Percentiles rank a stretch among this genome's conserved stretches.
These are phyloP conservation scores for Nebria ingens DNA, from an alignment of 1,140 invertebrate species.

Conservation along the genomic window DNA sequence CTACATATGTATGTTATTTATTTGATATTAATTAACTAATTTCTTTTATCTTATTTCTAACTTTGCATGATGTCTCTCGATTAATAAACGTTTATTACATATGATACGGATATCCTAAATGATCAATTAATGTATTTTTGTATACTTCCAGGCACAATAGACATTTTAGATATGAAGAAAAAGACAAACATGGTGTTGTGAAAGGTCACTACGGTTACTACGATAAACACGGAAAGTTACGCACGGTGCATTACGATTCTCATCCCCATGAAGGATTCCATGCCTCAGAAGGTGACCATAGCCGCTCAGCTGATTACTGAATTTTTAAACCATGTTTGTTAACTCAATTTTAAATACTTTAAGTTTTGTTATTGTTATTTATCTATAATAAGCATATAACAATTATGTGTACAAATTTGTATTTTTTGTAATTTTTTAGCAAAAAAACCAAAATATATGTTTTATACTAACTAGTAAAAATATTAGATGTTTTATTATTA, in stretches of 20 bases:
- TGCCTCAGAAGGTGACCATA: constrained; percentile 23
- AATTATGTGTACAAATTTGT: background rate
- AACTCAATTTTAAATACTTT: background rate
- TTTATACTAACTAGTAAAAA: background rate
- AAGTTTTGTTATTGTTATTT: background rate
- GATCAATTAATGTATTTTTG: constrained; percentile 19
- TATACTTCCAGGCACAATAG: constrained; percentile 56
- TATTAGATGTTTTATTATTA: background rate
- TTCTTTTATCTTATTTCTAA: too few relatives aligned
- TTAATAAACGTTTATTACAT: too few relatives aligned
- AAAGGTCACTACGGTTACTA: constrained; percentile 76
- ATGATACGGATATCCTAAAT: too few relatives aligned
- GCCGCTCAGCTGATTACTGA: background rate
- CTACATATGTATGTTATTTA: too few relatives aligned
- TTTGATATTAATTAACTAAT: too few relatives aligned
- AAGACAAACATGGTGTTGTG: constrained; percentile 61
- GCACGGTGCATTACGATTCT: constrained; percentile 66
- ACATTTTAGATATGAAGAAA: constrained; percentile 72
- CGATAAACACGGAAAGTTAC: constrained; percentile 66
- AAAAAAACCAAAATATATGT: constrained; percentile 6
- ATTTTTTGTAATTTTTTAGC: background rate
- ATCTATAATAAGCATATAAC: background rate
- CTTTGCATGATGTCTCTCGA: too few relatives aligned
- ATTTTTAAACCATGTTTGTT: background rate
- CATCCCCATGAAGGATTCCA: constrained; percentile 60